Percentiles rank a stretch among this genome's conserved stretches.
Evolutionary conservation across 1,140 invertebrate genomes (phyloP).

Genomic region (Zaprionus africanus): DNA sequence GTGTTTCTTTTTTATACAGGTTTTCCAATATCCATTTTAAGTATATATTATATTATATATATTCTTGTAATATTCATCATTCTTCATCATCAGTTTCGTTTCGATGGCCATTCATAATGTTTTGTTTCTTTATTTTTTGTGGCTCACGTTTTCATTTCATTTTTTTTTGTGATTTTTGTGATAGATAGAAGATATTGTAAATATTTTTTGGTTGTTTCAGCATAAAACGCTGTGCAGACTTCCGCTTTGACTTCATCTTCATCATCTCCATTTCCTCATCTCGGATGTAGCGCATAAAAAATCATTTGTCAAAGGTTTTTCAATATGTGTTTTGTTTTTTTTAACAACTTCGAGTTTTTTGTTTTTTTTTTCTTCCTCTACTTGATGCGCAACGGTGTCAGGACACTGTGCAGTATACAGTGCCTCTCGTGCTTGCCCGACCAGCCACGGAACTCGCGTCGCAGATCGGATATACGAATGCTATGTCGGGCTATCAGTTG

Average conservation of each 20-base stretch:
- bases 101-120: slow-evolving; percentile 32
- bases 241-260: slow-evolving; percentile 50
- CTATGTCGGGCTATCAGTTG: slow-evolving; percentile 76
- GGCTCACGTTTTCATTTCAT: slow-evolving; percentile 30
- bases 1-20: slow-evolving; percentile 55
- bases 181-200: slow-evolving; percentile 61
- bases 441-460: slow-evolving; percentile 83
- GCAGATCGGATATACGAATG: slow-evolving; percentile 74
- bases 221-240: slow-evolving; percentile 79
- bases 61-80: slow-evolving; percentile 21
- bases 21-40: slow-evolving; percentile 61
- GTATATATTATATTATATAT: slow-evolving; percentile 28
- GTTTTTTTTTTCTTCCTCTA: slow-evolving; percentile 43
- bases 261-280: slow-evolving; percentile 42
- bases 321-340: background rate
- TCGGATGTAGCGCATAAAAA: slow-evolving; percentile 47
- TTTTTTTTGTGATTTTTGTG: slow-evolving; percentile 48
- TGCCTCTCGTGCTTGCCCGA: slow-evolving; percentile 82
- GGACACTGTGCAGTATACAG: slow-evolving; percentile 83
- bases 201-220: slow-evolving; percentile 74
- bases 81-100: slow-evolving; percentile 12
- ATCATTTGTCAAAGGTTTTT: slow-evolving; percentile 47
- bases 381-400: slow-evolving; percentile 79
- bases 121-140: slow-evolving; percentile 40
- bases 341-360: slow-evolving; percentile 58